phyloP scores from a whole-genome alignment of 1,140 invertebrate species.

The Geopemphigus sp. region DNA sequence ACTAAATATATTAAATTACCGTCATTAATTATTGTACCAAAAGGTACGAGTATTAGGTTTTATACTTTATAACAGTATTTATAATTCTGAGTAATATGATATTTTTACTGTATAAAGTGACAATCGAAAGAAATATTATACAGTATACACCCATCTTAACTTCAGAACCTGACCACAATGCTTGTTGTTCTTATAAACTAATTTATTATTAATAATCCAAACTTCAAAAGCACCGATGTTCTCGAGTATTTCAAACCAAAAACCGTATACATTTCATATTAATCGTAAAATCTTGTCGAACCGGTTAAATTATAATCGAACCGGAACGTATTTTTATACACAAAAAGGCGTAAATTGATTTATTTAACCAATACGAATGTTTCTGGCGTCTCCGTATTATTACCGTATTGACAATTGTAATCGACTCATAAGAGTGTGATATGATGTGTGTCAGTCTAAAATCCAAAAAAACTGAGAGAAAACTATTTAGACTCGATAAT shows the following conservation, averaged over 20 bases:
- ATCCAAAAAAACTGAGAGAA: too few species aligned
- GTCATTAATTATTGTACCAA: not conserved
- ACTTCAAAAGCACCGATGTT: constrained; percentile 8
- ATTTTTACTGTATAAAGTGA: not conserved
- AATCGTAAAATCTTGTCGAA: constrained; percentile 3
- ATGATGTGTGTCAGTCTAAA: too few species aligned
- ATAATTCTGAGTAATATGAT: not conserved
- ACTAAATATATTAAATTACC: constrained; percentile 1
- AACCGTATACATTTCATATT: not conserved
- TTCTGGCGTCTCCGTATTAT: not conserved
- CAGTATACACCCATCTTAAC: not conserved
- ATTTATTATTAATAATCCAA: constrained; percentile 1
- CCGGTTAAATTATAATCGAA: constrained; percentile 9
- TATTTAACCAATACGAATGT: not conserved
- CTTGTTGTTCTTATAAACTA: not conserved
- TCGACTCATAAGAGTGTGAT: too few species aligned
- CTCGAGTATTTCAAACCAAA: not conserved
- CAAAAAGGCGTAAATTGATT: not conserved
- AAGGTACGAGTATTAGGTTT: too few species aligned
- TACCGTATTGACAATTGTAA: too few species aligned
- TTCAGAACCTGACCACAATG: not conserved
- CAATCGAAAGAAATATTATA: not conserved
- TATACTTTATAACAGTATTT: too few species aligned
- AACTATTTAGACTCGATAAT: too few species aligned
- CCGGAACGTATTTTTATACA: not conserved